phyloP scores from a whole-genome alignment of 2,888 invertebrate species.

The Agriopis leucophaearia region DNA sequence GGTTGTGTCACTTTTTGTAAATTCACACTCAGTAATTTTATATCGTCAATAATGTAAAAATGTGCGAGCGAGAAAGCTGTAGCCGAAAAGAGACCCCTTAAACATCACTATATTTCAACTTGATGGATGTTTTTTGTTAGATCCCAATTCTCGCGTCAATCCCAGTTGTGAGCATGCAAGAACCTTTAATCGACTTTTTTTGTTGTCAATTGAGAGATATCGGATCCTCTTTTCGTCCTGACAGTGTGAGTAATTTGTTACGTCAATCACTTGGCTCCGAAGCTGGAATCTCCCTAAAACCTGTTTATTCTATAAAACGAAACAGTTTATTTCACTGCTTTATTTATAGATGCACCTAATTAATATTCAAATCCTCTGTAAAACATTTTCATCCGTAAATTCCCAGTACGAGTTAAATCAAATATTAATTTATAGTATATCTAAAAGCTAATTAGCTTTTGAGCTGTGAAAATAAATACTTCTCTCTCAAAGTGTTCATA shows the following conservation, averaged over 20 bases:
- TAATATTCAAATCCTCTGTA: not conserved
- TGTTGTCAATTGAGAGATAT: slow-evolving; percentile 56
- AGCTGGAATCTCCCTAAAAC: slow-evolving; percentile 27
- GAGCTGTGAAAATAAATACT: not conserved
- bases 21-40: too few species aligned
- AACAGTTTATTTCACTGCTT: not conserved
- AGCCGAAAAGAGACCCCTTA: too few species aligned
- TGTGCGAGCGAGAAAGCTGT: too few species aligned
- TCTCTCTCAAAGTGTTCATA: not conserved
- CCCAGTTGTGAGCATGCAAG: slow-evolving; percentile 25
- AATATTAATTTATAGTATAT: not conserved
- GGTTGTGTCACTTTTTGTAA: too few species aligned
- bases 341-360: not conserved
- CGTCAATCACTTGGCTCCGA: slow-evolving; percentile 58
- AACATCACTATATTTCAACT: slow-evolving; percentile 19
- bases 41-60: too few species aligned
- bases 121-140: slow-evolving; percentile 34
- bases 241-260: slow-evolving; percentile 65
- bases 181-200: slow-evolving; percentile 48
- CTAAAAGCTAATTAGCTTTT: not conserved
- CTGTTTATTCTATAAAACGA: slow-evolving; percentile 16
- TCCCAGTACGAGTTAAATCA: not conserved
- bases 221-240: slow-evolving; percentile 48
- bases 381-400: slow-evolving; percentile 3
- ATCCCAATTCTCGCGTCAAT: slow-evolving; percentile 36